These are phyloP conservation scores for Syngnathus floridae DNA, from an alignment of 2,113 vertebrate species.

Conservation along the genomic window DNA sequence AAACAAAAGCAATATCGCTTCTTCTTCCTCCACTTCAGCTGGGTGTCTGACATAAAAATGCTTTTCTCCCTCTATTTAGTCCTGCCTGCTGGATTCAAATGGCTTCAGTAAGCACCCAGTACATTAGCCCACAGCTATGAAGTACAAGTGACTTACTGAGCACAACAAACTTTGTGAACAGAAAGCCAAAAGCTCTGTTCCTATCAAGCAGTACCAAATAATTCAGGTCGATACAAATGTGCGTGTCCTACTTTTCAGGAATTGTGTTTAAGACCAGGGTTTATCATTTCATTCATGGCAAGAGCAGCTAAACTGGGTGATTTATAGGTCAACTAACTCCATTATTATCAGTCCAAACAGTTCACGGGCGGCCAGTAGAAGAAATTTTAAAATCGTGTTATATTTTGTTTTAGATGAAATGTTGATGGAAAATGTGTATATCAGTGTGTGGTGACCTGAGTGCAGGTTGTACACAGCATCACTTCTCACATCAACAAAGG, in stretches of 20 bases:
- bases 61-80: slow-evolving; percentile 31
- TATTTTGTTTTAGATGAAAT: slow-evolving; percentile 1
- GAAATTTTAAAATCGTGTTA: slow-evolving; percentile 20
- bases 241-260: background rate
- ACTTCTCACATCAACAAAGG: slow-evolving; percentile 56
- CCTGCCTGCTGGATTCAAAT: slow-evolving; percentile 43
- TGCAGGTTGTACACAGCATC: slow-evolving; percentile 41
- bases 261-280: background rate
- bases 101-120: slow-evolving; percentile 34
- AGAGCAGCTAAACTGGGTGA: slow-evolving; percentile 39
- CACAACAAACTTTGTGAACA: slow-evolving; percentile 43
- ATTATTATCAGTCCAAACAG: slow-evolving; percentile 49
- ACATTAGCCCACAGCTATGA: slow-evolving; percentile 26
- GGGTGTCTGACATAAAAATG: slow-evolving; percentile 25
- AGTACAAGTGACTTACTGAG: slow-evolving; percentile 19
- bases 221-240: background rate
- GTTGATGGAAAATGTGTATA: slow-evolving; percentile 37
- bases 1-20: slow-evolving; percentile 27
- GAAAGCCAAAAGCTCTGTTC: slow-evolving; percentile 14
- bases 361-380: slow-evolving; percentile 15
- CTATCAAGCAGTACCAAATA: background rate
- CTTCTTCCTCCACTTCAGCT: slow-evolving; percentile 13
- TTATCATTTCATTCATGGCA: background rate
- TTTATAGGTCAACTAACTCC: slow-evolving; percentile 64
- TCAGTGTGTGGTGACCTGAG: slow-evolving; percentile 29